phyloP scores from a whole-genome alignment of 2,797 vertebrate genomes.

The Mormyrops attenuatus region DNA sequence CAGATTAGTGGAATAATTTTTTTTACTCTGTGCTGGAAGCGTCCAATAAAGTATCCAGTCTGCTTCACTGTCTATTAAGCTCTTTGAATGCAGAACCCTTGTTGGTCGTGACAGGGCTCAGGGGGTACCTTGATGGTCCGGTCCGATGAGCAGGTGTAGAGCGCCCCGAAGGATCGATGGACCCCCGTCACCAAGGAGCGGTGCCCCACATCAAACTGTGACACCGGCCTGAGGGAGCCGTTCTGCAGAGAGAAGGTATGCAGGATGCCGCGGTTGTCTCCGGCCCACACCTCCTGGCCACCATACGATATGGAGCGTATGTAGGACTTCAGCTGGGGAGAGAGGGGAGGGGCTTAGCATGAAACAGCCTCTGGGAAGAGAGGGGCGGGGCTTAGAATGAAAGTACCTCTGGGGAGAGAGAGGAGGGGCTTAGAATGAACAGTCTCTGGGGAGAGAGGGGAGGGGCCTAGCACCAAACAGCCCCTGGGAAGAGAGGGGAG shows the following conservation, averaged over 20 bases:
- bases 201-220: conserved; percentile 81
- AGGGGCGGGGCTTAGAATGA: neutral
- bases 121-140: conserved; percentile 71
- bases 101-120: neutral
- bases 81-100: neutral
- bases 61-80: neutral
- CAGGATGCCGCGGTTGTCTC: conserved; percentile 75
- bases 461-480: neutral
- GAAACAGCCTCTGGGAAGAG: neutral
- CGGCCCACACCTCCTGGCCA: conserved; percentile 77
- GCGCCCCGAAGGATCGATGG: conserved; percentile 67
- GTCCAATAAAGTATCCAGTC: neutral
- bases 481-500: no score
- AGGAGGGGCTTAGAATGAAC: neutral
- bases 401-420: neutral
- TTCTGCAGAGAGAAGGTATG: conserved; percentile 68
- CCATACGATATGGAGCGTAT: conserved; percentile 78
- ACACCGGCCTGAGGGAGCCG: conserved; percentile 61
- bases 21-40: neutral
- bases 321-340: conserved; percentile 71
- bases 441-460: no score
- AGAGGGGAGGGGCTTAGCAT: neutral
- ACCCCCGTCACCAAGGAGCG: conserved; percentile 77
- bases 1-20: neutral
- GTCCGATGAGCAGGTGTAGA: conserved; percentile 85